phyloP scores from a whole-genome alignment of 2,113 vertebrate genomes.

The Acinonyx jubatus region DNA sequence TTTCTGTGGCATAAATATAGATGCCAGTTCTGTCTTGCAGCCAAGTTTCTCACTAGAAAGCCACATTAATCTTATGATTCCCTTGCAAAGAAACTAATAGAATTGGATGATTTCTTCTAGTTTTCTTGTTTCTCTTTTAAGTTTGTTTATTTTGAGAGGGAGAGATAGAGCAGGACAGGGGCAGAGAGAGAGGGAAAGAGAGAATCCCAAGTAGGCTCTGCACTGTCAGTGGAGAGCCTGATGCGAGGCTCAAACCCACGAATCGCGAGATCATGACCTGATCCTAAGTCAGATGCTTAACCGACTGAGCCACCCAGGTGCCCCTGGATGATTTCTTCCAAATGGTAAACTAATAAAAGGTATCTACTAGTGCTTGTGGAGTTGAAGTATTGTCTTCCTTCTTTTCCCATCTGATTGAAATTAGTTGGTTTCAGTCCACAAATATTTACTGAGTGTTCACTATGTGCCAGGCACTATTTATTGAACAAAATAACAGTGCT shows the following conservation, averaged over 20 bases:
- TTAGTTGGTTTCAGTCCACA: background rate
- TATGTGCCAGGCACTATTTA: background rate
- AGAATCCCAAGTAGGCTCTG: too few species aligned
- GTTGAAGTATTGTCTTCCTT: background rate
- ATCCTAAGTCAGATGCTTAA: too few species aligned
- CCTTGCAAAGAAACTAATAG: conserved; percentile 22
- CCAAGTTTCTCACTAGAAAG: conserved; percentile 37
- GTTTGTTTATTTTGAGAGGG: too few species aligned
- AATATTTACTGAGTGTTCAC: background rate
- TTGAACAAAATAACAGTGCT: background rate
- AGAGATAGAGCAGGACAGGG: too few species aligned
- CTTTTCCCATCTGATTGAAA: background rate
- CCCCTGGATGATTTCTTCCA: background rate
- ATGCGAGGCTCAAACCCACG: too few species aligned
- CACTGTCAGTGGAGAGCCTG: too few species aligned
- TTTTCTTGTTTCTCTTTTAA: too few species aligned
- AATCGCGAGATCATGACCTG: too few species aligned
- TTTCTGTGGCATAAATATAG: conserved; percentile 53
- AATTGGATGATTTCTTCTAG: background rate
- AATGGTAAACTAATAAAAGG: background rate
- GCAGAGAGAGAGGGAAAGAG: too few species aligned
- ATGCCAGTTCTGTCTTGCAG: background rate
- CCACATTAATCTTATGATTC: background rate
- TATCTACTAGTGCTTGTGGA: background rate
- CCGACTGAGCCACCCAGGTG: too few species aligned